Base-by-base conservation (phyloP, 2,797 vertebrate genomes). In the Pseudochirops cupreus region DNA sequence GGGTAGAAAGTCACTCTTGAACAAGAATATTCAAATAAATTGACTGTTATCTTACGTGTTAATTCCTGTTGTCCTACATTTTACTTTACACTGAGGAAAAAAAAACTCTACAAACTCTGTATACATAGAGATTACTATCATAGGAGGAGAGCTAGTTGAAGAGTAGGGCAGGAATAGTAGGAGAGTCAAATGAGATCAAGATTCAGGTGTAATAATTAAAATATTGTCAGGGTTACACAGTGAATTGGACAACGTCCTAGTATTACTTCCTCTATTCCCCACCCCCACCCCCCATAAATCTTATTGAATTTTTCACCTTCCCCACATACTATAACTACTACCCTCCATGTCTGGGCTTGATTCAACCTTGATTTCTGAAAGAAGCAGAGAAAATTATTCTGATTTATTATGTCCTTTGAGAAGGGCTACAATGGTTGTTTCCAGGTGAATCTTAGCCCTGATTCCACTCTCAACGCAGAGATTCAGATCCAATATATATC, bases 11-110 rank as follows among this genome's bases (percentile, higher is more conserved):
- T 21, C 6, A 39, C 16, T 24, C 21, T 82, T 82, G 95, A 90
- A 94, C 1, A 58, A 91, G 57, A 97, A 93, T 96, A 93, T 92
- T 96, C 89, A 87, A 67, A 82, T 89, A 67, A 97, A 95, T 62
- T 95, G 52, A 31, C 92, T 97, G 90, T 97, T 87, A 94, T 10
- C 26, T 28, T 59, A 59, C 29, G 29, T 59, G 4, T 59, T 59
- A 67, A 67, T 74, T n/a, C 16, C 33, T n/a, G 5, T 74, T 39
- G 62, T 74, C 33, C 33, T 74, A 39, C 62, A 74, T 74, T 74
- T 74, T 39, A 18, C 33, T 74, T 74, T n/a, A 39, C 33, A 67
- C 14, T n/a, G 62, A 74, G 33, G 7, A 58, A 58, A 58, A 67
- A n/a, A 74, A 67, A 74, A 6, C 5, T 74, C 14, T 21, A 16